Evolutionary conservation across 2,888 invertebrate genomes (phyloP), one percentile per base, ranked within the genome.

Genomic region (Pheosia gnoma): DNA sequence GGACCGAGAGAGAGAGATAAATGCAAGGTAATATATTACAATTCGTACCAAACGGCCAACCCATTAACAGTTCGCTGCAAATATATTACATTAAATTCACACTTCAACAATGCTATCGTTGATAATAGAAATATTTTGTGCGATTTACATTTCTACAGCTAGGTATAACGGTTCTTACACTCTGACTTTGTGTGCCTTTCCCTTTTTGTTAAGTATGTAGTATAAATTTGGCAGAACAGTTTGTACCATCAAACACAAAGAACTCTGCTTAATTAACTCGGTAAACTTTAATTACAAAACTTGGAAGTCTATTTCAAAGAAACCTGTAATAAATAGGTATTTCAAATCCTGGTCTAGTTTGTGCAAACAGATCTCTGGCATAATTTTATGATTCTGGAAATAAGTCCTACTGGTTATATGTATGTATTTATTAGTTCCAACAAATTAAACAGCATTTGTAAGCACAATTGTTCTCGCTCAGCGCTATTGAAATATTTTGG

Each of bases 11-110:
- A 79, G 79, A 71, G 85, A 85, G 85, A 89, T 89, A 88, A 89
- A 90, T 89, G 90, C 82, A 81, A 83, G 76, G 87, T 87, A 86
- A 90, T 90, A 88, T 88, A 88, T 89, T 86, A 85, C 84, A 80
- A 85, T 86, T 84, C 82, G 80, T 79, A 74, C 80, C 82, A 75
- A 85, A 81, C 84, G 81, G 82, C 86, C 84, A 37, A 72, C 78
- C 86, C 86, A 88, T 90, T 90, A 87, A 25, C 25, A 25, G 25
- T 25, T 25, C 84, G 80, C 85, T 86, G 87, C 86, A 90, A 89
- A 88, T 88, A 89, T 88, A 82, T 86, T 87, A 83, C 82, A 82
- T 86, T 87, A 83, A 82, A 82, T 86, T 88, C 80, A 75, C 82
- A 83, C 82, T 79, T 82, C 72, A 75, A 76, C 74, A 77, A 76